These are phyloP conservation scores for Drosophila setosimentum DNA, from an alignment of 2,888 invertebrate species.

Conservation along the genomic window DNA sequence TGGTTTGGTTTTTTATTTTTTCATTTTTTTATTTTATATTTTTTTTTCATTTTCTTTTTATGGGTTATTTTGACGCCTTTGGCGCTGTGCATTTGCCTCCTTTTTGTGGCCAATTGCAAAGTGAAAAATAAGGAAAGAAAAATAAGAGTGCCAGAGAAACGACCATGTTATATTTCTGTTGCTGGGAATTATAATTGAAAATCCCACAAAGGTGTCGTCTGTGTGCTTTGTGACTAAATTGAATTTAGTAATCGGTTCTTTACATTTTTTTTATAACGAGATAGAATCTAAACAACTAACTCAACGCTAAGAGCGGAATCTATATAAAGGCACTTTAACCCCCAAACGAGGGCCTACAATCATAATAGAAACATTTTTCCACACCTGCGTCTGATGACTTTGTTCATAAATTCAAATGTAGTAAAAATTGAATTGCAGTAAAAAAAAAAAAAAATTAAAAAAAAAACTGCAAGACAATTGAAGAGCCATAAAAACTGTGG, in stretches of 20 bases:
- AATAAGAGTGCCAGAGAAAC: conserved; percentile 29
- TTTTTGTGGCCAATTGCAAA: conserved; percentile 42
- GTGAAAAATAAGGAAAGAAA: conserved; percentile 10
- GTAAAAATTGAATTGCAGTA: conserved; percentile 31
- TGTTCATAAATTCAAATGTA: conserved; percentile 24
- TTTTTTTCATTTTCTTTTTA: conserved; percentile 56
- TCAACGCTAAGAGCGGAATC: neutral
- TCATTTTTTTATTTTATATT: conserved; percentile 1
- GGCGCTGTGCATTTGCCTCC: conserved; percentile 69
- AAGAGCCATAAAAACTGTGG: conserved; percentile 21
- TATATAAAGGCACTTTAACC: conserved; percentile 5
- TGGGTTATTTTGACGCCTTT: conserved; percentile 73
- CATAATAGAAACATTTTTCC: conserved; percentile 24
- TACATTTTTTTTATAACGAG: conserved; percentile 34
- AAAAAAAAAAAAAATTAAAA: neutral
- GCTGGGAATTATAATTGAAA: conserved; percentile 74
- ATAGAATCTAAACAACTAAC: conserved; percentile 52
- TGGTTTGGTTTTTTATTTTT: conserved; percentile 32
- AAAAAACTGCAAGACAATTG: conserved; percentile 19
- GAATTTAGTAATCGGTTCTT: conserved; percentile 76
- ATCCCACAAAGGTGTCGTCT: conserved; percentile 77
- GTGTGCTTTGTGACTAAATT: conserved; percentile 77
- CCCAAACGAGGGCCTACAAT: neutral
- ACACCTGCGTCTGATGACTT: conserved; percentile 17
- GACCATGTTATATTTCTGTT: conserved; percentile 70